A percentile compares a stretch with the other conserved stretches of the same genome.
Conservation (phyloP, 2,888 invertebrate genomes). For the Tetramorium bicarinatum region DNA sequence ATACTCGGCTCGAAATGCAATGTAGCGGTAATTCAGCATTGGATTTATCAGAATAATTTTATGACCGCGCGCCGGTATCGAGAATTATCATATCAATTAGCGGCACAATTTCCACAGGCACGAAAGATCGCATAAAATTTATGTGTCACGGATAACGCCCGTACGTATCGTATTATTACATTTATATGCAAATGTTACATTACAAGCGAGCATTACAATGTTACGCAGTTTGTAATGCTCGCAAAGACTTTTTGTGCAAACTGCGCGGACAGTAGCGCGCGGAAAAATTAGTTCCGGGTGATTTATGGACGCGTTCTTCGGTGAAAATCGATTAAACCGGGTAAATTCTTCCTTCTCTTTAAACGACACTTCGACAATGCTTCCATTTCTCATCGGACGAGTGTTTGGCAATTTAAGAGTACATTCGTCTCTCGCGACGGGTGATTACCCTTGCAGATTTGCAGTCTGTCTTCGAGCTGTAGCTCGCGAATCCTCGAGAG, state of each 20-base stretch:
- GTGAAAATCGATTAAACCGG: constrained; percentile 54
- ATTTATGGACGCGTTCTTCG: constrained; percentile 54
- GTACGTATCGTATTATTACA: constrained; percentile 13
- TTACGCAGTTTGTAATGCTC: constrained; percentile 11
- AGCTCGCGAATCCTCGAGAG: background rate
- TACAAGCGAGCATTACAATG: too few relatives aligned
- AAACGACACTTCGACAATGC: constrained; percentile 48
- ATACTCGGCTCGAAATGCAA: background rate
- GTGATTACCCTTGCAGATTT: constrained; percentile 54
- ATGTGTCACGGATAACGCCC: background rate
- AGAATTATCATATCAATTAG: constrained; percentile 16
- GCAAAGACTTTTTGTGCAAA: background rate
- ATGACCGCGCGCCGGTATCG: background rate
- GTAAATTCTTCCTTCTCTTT: constrained; percentile 49
- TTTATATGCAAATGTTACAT: constrained; percentile 42
- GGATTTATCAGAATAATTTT: constrained; percentile 28
- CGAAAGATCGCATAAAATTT: constrained; percentile 29
- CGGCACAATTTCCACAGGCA: constrained; percentile 2
- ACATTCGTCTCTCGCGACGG: constrained; percentile 52
- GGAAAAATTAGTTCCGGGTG: constrained; percentile 52
- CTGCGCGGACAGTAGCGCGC: constrained; percentile 14
- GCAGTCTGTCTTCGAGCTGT: constrained; percentile 37
- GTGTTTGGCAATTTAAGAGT: constrained; percentile 55
- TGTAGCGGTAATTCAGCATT: background rate
- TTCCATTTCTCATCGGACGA: constrained; percentile 52